Conservation (phyloP, 2,888 invertebrate genomes). For the Coelopa pilipes region DNA sequence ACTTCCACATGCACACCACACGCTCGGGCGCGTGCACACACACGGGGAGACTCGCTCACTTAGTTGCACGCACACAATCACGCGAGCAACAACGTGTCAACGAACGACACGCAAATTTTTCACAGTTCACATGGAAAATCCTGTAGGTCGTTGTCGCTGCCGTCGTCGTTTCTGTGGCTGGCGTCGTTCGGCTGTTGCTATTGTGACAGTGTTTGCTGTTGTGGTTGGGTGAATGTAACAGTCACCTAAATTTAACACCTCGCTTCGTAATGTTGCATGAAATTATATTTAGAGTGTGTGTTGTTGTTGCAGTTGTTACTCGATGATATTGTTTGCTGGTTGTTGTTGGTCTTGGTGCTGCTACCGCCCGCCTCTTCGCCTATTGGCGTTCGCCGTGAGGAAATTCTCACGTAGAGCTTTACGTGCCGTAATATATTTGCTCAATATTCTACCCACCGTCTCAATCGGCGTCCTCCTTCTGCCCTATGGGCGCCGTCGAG, state of each 20-base stretch:
- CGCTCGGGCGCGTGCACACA: no score
- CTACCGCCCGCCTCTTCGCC: neutral
- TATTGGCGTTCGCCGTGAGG: neutral
- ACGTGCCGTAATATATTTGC: conserved; percentile 5
- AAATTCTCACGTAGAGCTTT: conserved; percentile 14
- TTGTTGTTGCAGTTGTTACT: neutral
- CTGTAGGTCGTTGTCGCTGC: no score
- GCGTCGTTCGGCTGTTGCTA: no score
- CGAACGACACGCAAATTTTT: conserved; percentile 1
- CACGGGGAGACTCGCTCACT: no score
- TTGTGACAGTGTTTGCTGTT: neutral
- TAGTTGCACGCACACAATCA: no score
- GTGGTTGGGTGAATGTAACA: neutral
- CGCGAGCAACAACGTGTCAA: neutral
- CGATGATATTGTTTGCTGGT: neutral
- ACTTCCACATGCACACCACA: no score
- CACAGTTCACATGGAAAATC: neutral
- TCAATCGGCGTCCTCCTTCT: neutral
- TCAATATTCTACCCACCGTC: neutral
- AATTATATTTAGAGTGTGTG: conserved; percentile 5
- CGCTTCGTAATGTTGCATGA: conserved; percentile 16
- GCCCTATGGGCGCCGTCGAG: neutral
- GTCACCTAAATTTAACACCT: conserved; percentile 11
- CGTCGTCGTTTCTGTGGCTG: no score
- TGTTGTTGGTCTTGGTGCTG: conserved; percentile 4